Percentiles rank a stretch among this genome's conserved stretches.
Conservation (phyloP, 2,113 vertebrate species). For the Pontoporia blainvillei region DNA sequence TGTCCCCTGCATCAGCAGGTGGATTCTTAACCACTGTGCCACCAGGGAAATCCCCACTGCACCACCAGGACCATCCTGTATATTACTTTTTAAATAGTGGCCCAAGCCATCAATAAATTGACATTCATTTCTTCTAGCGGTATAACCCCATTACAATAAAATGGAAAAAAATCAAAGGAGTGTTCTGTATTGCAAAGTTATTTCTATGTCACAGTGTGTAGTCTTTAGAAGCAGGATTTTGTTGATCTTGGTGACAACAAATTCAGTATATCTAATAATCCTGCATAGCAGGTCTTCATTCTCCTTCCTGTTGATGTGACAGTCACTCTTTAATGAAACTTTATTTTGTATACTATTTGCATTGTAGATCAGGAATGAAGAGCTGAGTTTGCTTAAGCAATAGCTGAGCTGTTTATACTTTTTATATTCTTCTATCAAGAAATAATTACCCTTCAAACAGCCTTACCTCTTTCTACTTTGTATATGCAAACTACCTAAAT, state of each 20-base stretch:
- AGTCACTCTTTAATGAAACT: constrained; percentile 59
- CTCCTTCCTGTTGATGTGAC: constrained; percentile 58
- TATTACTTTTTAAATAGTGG: constrained; percentile 10
- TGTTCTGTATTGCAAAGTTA: constrained; percentile 36
- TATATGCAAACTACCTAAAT: constrained; percentile 34
- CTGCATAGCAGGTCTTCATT: constrained; percentile 63
- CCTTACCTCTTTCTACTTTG: constrained; percentile 43
- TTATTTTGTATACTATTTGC: constrained; percentile 67
- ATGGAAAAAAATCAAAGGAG: constrained; percentile 27
- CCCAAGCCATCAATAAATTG: constrained; percentile 26
- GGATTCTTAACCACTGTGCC: too few relatives aligned
- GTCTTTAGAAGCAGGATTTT: constrained; percentile 55
- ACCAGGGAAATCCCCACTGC: too few relatives aligned
- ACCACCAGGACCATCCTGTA: too few relatives aligned
- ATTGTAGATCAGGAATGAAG: constrained; percentile 53
- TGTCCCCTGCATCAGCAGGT: too few relatives aligned
- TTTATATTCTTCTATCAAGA: constrained; percentile 66
- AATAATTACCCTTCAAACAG: constrained; percentile 67
- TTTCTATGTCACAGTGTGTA: constrained; percentile 36
- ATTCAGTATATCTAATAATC: constrained; percentile 66
- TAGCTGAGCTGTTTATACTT: constrained; percentile 53
- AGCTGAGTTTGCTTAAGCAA: constrained; percentile 53
- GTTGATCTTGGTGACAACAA: constrained; percentile 67
- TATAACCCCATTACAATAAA: constrained; percentile 40
- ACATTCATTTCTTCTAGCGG: constrained; percentile 32